Conservation (phyloP, 1,140 invertebrate species). For the Battus philenor region DNA sequence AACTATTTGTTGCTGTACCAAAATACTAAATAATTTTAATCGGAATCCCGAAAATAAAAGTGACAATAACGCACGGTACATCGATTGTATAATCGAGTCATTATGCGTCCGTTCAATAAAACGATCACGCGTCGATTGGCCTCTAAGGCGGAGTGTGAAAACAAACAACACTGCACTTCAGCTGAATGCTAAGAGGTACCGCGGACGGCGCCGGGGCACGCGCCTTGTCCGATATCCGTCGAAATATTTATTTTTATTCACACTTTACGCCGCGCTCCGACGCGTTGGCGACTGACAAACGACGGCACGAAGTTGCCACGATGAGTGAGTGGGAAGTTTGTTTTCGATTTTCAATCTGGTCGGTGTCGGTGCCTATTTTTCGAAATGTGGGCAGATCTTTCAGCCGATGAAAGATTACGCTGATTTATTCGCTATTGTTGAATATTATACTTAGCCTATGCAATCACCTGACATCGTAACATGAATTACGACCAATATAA, state of each 20-base stretch:
- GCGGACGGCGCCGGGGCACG: constrained; percentile 49
- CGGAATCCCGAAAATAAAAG: neutral
- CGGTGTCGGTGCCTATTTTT: constrained; percentile 12
- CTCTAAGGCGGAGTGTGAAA: constrained; percentile 45
- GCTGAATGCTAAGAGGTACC: constrained; percentile 55
- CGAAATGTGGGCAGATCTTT: constrained; percentile 13
- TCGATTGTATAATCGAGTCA: constrained; percentile 27
- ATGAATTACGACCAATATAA: too few species aligned
- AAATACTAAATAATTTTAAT: too few species aligned
- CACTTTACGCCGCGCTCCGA: constrained; percentile 37
- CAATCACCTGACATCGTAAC: too few species aligned
- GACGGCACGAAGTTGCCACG: constrained; percentile 17
- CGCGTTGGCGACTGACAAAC: constrained; percentile 36
- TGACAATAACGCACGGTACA: constrained; percentile 11
- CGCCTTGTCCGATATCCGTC: constrained; percentile 41
- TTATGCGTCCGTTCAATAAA: constrained; percentile 48
- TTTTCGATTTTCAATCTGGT: constrained; percentile 20
- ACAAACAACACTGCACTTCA: constrained; percentile 51
- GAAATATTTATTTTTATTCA: constrained; percentile 67
- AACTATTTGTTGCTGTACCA: too few species aligned
- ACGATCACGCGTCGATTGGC: constrained; percentile 48
- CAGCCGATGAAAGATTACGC: constrained; percentile 3
- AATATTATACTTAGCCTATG: too few species aligned
- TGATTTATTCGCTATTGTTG: constrained; percentile 10
- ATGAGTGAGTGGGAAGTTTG: constrained; percentile 23